phyloP scores from a whole-genome alignment of 2,888 invertebrate genomes.

The Cheilosia urbana region DNA sequence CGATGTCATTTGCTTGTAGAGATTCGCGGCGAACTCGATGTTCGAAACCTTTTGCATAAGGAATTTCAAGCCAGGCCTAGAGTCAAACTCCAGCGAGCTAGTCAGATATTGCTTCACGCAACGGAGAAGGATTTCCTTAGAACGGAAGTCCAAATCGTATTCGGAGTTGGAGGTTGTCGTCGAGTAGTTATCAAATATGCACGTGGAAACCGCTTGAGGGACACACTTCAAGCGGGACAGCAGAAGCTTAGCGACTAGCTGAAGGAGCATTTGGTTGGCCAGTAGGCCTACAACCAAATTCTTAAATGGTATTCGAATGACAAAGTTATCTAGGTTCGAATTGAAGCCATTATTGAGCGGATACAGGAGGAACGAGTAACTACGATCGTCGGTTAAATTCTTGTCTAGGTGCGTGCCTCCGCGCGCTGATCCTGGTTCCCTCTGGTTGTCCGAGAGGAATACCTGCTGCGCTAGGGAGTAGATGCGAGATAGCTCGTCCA shows the following conservation, averaged over 20 bases:
- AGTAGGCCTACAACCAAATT: conserved; percentile 94
- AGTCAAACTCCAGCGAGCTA: conserved; percentile 94
- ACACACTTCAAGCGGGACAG: conserved; percentile 90
- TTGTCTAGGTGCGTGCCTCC: conserved; percentile 79
- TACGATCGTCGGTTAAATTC: conserved; percentile 90
- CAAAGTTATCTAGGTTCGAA: conserved; percentile 90
- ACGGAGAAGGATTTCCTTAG: conserved; percentile 88
- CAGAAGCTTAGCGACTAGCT: conserved; percentile 94
- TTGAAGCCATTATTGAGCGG: conserved; percentile 89
- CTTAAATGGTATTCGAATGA: conserved; percentile 93
- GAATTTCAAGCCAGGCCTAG: conserved; percentile 96
- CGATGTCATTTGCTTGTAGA: conserved; percentile 96
- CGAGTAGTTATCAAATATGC: conserved; percentile 83
- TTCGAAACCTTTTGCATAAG: conserved; percentile 96
- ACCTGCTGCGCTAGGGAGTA: conserved; percentile 96
- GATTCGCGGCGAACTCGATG: conserved; percentile 92
- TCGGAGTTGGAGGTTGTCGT: conserved; percentile 83
- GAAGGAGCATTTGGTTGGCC: conserved; percentile 96
- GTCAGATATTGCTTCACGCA: conserved; percentile 92
- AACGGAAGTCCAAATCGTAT: conserved; percentile 83
- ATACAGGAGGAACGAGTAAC: conserved; percentile 94
- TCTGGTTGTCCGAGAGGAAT: conserved; percentile 86
- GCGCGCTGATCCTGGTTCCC: conserved; percentile 79
- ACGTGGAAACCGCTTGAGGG: conserved; percentile 85
- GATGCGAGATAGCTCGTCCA: conserved; percentile 92